Base-by-base conservation (phyloP, 1,140 invertebrate genomes). In the Trachelipus rathkii region DNA sequence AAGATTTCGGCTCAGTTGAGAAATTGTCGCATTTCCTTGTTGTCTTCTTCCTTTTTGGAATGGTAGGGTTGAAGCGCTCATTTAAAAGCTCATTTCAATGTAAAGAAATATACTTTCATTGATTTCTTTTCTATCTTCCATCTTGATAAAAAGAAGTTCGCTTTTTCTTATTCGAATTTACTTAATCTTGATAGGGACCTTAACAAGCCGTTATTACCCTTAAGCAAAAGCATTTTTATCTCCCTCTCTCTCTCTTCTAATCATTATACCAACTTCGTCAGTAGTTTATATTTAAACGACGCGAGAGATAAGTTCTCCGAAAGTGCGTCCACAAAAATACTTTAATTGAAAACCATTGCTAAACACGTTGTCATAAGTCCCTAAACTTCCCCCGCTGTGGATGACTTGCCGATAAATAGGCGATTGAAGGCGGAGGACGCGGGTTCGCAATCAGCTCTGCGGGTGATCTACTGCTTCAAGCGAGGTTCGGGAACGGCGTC, bases 291-390 rank as follows among this genome's bases (percentile, higher is more conserved):
- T 15, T 60, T 15, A 60, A 2, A 15, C 50, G 11, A 15, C 50
- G 50, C 33, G n/a, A 33, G 33, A 33, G 33, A 33, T 33, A 33
- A 33, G 33, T 33, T 33, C 33, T 1, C 1, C 1, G 33, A 33
- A 6, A 33, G 50, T 4, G 50, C 50, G 1, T 60, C 11, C 50
- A 60, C 50, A 60, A 60, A 60, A 60, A 19, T 19, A 50, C 33
- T 33, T 33, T 60, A 60, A 60, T 60, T 60, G 50, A 60, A 60
- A 60, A 60, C 2, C 50, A 60, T 60, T 19, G 50, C 50, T 60
- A 60, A 60, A 60, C 50, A 60, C 50, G 1, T 60, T 60, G 50
- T 60, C 50, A 60, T 60, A 60, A 60, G 50, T 8, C 50, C 19
- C 50, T 3, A 60, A 60, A 3, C 8, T 60, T 8, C 50, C 50